Conservation (phyloP, 2,888 invertebrate species). For the Leuctra nigra region DNA sequence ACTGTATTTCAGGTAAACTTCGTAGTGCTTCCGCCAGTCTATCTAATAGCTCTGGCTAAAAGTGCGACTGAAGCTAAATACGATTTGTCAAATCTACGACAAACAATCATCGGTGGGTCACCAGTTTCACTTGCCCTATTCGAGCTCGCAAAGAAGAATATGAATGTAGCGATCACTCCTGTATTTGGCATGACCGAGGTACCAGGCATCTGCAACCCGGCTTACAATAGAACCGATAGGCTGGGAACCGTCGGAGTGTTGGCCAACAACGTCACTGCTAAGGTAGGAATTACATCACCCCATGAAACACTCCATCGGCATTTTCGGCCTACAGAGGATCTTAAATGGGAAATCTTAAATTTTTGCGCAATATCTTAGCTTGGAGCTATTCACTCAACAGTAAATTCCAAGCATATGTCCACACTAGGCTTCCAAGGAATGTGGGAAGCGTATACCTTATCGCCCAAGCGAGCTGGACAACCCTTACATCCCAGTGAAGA, state of each 20-base stretch:
- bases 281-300: too few relatives aligned
- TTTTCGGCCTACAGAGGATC: too few relatives aligned
- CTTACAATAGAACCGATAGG: constrained; percentile 37
- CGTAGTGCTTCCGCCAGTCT: background rate
- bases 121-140: background rate
- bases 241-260: constrained; percentile 61
- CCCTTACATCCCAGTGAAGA: too few relatives aligned
- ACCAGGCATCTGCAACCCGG: constrained; percentile 10
- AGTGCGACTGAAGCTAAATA: background rate
- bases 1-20: too few relatives aligned
- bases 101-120: background rate
- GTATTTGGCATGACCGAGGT: background rate
- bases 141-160: background rate
- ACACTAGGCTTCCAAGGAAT: too few relatives aligned
- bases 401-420: too few relatives aligned
- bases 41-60: background rate
- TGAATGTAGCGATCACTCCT: background rate
- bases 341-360: too few relatives aligned
- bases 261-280: constrained; percentile 34
- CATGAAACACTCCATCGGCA: too few relatives aligned
- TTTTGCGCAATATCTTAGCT: too few relatives aligned
- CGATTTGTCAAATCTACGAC: background rate
- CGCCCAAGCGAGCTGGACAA: too few relatives aligned
- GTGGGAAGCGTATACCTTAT: too few relatives aligned
- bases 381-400: too few relatives aligned